Evolutionary conservation across 2,888 invertebrate species (phyloP), one percentile per base, ranked within the genome.

Genomic region (Drosophila kambysellisi): DNA sequence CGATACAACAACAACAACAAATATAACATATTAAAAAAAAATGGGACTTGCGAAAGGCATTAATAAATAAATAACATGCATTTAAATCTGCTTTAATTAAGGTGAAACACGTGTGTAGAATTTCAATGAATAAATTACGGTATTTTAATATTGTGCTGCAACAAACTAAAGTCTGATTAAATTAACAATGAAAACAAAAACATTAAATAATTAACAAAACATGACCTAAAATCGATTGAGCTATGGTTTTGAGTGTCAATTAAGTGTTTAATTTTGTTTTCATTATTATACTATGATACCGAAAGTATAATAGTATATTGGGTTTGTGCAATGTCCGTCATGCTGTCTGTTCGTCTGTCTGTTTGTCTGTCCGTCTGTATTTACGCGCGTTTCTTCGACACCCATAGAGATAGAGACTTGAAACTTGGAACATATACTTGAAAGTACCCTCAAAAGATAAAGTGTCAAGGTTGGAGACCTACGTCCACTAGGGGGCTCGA

Each of bases 11-110:
- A 25, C 7, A n/a, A 46, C 25, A 54, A 12, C 46, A 37, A 46
- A 57, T 30, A 37, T n/a, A 50, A 11, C 30, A 37, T 32, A 20
- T 33, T 39, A 50, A 48, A 59, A 48, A 59, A 48, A 62, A 29
- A 11, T 33, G 29, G 7, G 29, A 25, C 15, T 62, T 66, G 69
- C 73, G 71, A 82, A 78, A 69, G 56, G 43, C 59, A 70, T 69
- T 48, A 64, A 70, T 76, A 82, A 76, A 81, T 81, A 66, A 85
- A 83, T 79, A 72, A 67, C 6, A 43, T n/a, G 41, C 71, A 71
- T 70, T 78, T 76, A 77, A 78, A 80, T 75, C 78, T 67, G 80
- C 75, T 64, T 70, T 83, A 80, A 83, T 83, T 85, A 82, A 83
- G 64, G 48, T 58, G 33, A 58, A 63, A 62, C 35, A 52, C 57